These are phyloP conservation scores for Lithophane socia DNA, from an alignment of 2,888 invertebrate species.

Conservation along the genomic window DNA sequence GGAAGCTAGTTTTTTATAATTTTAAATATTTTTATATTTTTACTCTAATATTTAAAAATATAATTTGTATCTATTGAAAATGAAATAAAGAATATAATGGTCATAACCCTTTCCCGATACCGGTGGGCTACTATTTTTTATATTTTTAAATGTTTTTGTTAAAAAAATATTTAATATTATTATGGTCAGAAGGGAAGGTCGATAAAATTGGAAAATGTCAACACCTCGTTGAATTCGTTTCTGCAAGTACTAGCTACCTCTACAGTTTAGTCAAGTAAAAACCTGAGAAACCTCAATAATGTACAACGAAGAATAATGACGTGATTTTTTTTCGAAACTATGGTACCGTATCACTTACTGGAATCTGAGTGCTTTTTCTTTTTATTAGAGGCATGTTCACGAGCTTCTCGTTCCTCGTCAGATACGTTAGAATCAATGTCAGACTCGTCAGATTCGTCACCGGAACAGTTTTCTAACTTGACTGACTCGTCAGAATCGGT, in stretches of 20 bases:
- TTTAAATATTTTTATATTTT: too few relatives aligned
- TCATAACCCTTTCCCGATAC: too few relatives aligned
- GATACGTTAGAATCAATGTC: constrained; percentile 76
- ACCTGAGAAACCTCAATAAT: neutral
- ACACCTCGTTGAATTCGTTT: neutral
- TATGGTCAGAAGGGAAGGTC: neutral
- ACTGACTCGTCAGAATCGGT: constrained; percentile 76
- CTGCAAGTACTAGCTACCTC: neutral
- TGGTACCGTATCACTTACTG: constrained; percentile 31
- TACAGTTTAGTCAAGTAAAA: neutral
- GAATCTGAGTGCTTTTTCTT: constrained; percentile 48
- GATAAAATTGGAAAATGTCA: neutral
- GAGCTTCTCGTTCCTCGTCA: constrained; percentile 69
- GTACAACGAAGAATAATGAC: neutral
- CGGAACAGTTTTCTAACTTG: constrained; percentile 64
- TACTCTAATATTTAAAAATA: too few relatives aligned
- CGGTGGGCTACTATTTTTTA: neutral
- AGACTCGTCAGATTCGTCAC: constrained; percentile 65
- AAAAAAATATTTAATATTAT: neutral
- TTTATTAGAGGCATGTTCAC: constrained; percentile 28
- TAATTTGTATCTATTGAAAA: too few relatives aligned
- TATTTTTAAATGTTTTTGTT: neutral
- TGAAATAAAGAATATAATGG: too few relatives aligned
- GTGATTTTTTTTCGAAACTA: neutral
- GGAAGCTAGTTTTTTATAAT: too few relatives aligned